phyloP scores from a whole-genome alignment of 2,797 vertebrate genomes.

The Parauchenoglanis ngamensis region DNA sequence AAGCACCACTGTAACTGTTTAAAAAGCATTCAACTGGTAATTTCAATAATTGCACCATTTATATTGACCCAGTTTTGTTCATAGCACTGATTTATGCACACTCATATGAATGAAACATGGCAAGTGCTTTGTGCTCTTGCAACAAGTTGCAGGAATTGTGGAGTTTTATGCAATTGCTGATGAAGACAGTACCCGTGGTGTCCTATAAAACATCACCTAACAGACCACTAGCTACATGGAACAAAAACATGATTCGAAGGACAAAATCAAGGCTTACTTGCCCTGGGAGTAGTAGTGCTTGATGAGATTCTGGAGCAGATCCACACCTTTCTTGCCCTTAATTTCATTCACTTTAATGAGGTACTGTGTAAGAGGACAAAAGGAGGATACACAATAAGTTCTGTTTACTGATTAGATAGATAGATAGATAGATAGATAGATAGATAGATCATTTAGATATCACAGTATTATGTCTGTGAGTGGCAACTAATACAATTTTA shows the following conservation, averaged over 20 bases:
- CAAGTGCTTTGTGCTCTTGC: background rate
- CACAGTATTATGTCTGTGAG: background rate
- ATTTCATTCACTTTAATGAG: conserved; percentile 79
- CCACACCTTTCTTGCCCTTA: conserved; percentile 77
- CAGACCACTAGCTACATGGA: background rate
- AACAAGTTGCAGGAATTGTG: background rate
- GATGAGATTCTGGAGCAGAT: conserved; percentile 85
- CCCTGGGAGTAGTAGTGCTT: conserved; percentile 84
- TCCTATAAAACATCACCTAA: background rate
- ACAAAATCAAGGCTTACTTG: conserved; percentile 71
- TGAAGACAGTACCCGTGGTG: background rate
- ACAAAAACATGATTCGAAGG: background rate
- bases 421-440: too few species aligned
- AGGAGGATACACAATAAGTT: background rate
- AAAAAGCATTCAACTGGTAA: background rate
- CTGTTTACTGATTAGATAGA: background rate
- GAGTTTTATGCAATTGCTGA: background rate
- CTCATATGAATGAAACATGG: background rate
- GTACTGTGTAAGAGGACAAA: conserved; percentile 62
- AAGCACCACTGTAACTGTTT: background rate
- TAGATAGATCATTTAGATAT: too few species aligned
- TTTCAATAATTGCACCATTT: background rate
- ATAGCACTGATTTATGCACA: background rate
- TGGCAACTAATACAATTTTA: background rate
- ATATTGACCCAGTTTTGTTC: background rate